A percentile compares a stretch with the other conserved stretches of the same genome.
These are phyloP conservation scores for Erannis defoliaria DNA, from an alignment of 2,888 invertebrate genomes.

Conservation along the genomic window DNA sequence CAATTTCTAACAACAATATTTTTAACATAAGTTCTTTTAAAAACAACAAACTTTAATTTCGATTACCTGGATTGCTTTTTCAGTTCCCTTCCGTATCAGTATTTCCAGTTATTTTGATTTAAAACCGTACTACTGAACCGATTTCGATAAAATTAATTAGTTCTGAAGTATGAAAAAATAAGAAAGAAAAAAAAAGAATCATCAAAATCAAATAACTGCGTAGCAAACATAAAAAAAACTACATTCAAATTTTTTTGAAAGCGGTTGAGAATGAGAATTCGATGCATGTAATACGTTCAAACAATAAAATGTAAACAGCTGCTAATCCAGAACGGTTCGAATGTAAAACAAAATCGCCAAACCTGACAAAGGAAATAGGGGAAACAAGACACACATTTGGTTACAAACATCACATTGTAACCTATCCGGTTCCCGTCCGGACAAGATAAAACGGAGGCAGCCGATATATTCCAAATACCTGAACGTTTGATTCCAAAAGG, in stretches of 20 bases:
- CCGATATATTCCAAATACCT: conserved; percentile 75
- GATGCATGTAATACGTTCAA: conserved; percentile 1
- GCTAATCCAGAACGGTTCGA: conserved; percentile 28
- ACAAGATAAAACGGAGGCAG: conserved; percentile 48
- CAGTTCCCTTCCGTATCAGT: too few relatives aligned
- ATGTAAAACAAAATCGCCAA: conserved; percentile 27
- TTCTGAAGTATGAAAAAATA: neutral
- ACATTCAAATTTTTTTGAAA: neutral
- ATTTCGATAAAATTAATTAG: too few relatives aligned
- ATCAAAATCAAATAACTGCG: too few relatives aligned
- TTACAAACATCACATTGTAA: conserved; percentile 46
- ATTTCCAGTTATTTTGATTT: too few relatives aligned
- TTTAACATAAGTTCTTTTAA: too few relatives aligned
- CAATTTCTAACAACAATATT: too few relatives aligned
- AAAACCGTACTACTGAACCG: too few relatives aligned
- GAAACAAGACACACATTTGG: conserved; percentile 35
- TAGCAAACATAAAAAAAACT: neutral
- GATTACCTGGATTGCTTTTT: too few relatives aligned
- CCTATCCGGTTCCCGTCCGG: conserved; percentile 37
- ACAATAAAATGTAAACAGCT: conserved; percentile 17
- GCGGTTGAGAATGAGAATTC: neutral
- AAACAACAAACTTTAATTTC: too few relatives aligned
- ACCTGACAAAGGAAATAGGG: conserved; percentile 28
- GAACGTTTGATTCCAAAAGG: conserved; percentile 75
- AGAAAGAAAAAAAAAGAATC: too few relatives aligned